phyloP scores from a whole-genome alignment of 2,888 invertebrate genomes.

The Euzophera pinguis region DNA sequence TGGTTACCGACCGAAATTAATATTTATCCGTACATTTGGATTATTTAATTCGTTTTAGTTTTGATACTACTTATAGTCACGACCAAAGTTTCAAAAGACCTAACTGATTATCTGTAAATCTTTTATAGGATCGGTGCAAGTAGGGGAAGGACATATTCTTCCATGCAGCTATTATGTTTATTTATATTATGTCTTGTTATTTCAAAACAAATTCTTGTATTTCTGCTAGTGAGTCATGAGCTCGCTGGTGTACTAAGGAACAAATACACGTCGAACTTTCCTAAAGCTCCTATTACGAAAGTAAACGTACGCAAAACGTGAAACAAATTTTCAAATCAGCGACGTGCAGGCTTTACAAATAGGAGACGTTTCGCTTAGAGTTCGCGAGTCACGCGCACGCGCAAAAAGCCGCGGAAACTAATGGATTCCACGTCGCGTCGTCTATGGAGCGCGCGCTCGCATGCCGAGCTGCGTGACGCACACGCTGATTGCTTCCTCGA shows the following conservation, averaged over 20 bases:
- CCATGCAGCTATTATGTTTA: no score
- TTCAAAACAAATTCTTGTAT: not conserved
- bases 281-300: not conserved
- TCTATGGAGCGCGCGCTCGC: constrained; percentile 5
- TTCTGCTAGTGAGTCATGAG: not conserved
- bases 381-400: not conserved
- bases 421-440: not conserved
- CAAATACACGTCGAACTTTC: not conserved
- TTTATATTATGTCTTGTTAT: no score
- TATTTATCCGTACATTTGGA: no score
- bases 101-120: no score
- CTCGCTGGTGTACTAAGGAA: not conserved
- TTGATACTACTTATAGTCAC: no score
- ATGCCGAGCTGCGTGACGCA: not conserved
- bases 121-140: no score
- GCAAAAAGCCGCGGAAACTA: not conserved
- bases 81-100: no score
- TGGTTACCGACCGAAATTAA: no score
- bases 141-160: no score
- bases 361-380: not conserved
- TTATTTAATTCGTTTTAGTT: no score
- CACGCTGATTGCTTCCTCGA: not conserved
- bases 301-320: not conserved
- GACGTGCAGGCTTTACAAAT: not conserved
- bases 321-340: not conserved